A percentile compares a stretch with the other conserved stretches of the same genome.
Conservation (phyloP, 2,797 vertebrate species). For the Chelidonichthys spinosus region DNA sequence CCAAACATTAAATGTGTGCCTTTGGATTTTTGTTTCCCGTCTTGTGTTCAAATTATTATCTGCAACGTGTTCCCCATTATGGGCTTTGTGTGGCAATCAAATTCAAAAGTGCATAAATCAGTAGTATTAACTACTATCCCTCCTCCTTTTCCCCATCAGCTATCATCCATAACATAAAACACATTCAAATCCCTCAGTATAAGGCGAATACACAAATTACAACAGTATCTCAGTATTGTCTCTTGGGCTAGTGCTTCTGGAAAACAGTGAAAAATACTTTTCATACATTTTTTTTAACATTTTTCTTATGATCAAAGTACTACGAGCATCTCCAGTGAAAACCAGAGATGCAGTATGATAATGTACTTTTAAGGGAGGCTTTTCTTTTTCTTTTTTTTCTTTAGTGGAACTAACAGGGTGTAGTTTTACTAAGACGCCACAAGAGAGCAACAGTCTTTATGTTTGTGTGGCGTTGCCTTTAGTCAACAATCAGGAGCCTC, state of each 20-base stretch:
- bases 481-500: slow-evolving; percentile 20
- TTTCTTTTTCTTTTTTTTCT: slow-evolving; percentile 4
- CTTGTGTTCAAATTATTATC: slow-evolving; percentile 6
- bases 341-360: slow-evolving; percentile 14
- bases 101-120: slow-evolving; percentile 82
- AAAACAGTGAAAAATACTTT: slow-evolving; percentile 31
- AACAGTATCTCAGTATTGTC: slow-evolving; percentile 51
- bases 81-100: slow-evolving; percentile 49
- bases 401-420: slow-evolving; percentile 29
- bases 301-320: slow-evolving; percentile 5
- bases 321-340: slow-evolving; percentile 9
- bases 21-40: slow-evolving; percentile 26
- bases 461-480: slow-evolving; percentile 29
- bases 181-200: slow-evolving; percentile 66
- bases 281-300: slow-evolving; percentile 2
- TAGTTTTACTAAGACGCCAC: slow-evolving; percentile 58
- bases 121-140: slow-evolving; percentile 70
- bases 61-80: slow-evolving; percentile 22
- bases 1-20: slow-evolving; percentile 18
- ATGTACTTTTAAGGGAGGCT: slow-evolving; percentile 9
- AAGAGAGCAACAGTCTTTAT: slow-evolving; percentile 55
- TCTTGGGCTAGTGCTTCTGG: slow-evolving; percentile 54
- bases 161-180: slow-evolving; percentile 45
- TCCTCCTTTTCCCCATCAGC: slow-evolving; percentile 51
- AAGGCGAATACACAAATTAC: slow-evolving; percentile 65